Evolutionary conservation across 2,888 invertebrate genomes (phyloP).

Genomic region (Anticlea derivata): DNA sequence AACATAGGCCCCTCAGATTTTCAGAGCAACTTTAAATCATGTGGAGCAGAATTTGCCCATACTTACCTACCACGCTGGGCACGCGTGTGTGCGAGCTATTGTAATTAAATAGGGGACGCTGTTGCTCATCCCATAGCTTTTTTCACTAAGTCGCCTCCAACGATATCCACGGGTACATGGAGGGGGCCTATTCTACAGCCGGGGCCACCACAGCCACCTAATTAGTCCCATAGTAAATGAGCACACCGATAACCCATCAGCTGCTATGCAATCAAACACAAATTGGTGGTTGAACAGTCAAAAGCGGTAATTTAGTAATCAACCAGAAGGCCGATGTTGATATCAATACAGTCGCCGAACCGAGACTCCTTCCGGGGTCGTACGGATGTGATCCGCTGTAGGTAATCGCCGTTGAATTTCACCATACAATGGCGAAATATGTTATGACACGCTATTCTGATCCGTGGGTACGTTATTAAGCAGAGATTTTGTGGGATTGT

Average conservation of each 20-base stretch:
- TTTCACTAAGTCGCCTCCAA: too few relatives aligned
- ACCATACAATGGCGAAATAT: constrained; percentile 66
- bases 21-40: too few relatives aligned
- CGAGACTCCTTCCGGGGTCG: constrained; percentile 75
- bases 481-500: constrained; percentile 57
- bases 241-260: not conserved
- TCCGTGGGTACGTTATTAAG: constrained; percentile 60
- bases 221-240: too few relatives aligned
- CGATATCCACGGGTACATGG: too few relatives aligned
- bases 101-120: too few relatives aligned
- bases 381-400: constrained; percentile 77
- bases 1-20: too few relatives aligned
- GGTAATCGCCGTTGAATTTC: constrained; percentile 80
- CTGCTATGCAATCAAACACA: constrained; percentile 3
- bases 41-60: too few relatives aligned
- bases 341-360: constrained; percentile 63
- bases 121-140: too few relatives aligned
- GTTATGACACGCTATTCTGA: constrained; percentile 73
- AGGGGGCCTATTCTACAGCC: too few relatives aligned
- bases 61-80: too few relatives aligned
- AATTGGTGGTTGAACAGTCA: constrained; percentile 19
- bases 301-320: constrained; percentile 28
- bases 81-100: too few relatives aligned
- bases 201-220: too few relatives aligned
- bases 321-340: constrained; percentile 56